These are phyloP conservation scores for Geotrypetes seraphini DNA, from an alignment of 2,797 vertebrate species.

Conservation along the genomic window DNA sequence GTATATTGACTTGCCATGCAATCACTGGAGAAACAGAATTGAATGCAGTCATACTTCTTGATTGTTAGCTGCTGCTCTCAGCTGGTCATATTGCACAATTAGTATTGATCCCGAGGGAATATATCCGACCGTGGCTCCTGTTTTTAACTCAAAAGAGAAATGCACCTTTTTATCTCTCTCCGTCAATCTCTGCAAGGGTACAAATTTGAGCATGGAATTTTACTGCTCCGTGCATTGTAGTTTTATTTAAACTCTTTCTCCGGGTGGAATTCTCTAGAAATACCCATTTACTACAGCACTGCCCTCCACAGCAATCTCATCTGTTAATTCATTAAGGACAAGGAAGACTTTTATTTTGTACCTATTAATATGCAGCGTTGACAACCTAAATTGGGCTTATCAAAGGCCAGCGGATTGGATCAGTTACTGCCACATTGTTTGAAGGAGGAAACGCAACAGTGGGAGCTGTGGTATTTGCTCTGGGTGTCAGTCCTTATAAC, in stretches of 20 bases:
- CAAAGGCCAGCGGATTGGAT: too few species aligned
- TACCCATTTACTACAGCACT: background rate
- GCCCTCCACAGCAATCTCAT: too few species aligned
- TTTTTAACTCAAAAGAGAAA: conserved; percentile 15
- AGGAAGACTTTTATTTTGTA: too few species aligned
- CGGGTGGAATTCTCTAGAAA: conserved; percentile 14
- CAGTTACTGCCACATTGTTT: too few species aligned
- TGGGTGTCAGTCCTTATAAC: too few species aligned
- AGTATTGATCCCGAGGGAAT: conserved; percentile 37
- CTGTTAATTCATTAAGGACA: too few species aligned
- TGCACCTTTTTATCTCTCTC: conserved; percentile 30
- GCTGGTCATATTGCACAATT: conserved; percentile 34
- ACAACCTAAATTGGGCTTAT: too few species aligned
- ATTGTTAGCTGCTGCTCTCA: conserved; percentile 30
- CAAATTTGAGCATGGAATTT: conserved; percentile 14
- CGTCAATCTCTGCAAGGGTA: conserved; percentile 22
- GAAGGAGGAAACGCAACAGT: too few species aligned
- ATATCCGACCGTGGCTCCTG: conserved; percentile 32
- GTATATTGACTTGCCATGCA: conserved; percentile 28
- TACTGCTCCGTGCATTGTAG: background rate
- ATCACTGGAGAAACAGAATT: conserved; percentile 30
- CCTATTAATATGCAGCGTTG: too few species aligned
- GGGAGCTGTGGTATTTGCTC: too few species aligned
- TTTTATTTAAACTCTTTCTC: conserved; percentile 14
- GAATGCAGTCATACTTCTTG: conserved; percentile 22